Evolutionary conservation across 2,113 vertebrate species (phyloP), one percentile per base, ranked within the genome.

Genomic region (Mystacornis crossleyi): DNA sequence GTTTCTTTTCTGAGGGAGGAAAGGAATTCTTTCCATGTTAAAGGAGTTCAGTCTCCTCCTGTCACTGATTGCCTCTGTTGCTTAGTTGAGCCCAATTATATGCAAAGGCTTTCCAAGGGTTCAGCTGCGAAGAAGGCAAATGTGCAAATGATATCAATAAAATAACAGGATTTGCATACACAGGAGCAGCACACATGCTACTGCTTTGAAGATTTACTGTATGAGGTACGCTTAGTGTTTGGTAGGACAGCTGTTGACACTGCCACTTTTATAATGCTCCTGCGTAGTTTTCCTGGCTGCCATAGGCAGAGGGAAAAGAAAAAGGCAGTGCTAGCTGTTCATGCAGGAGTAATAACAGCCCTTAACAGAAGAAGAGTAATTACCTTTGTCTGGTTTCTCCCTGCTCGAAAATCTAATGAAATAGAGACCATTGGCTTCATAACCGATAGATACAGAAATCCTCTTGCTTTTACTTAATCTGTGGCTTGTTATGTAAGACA

Each of bases 321-420:
- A 98, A 97, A 89, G 97, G 95, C 96, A 92, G 94, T 57, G 85
- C 85, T 97, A 96, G 96, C 90, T 95, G 80, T 95, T 97, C 87
- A 70, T 87, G 95, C 94, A 96, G 97, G 91, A 96, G 86, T 97
- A 98, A 97, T 97, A 94, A 97, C 65, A 97, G 93, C 86, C 95
- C 95, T 96, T 95, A 97, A 94, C 90, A 95, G 96, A 97, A 94
- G 93, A 97, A 97, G 96, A 97, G 95, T 95, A 97, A 97, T 98
- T 97, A 97, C 97, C 95, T 98, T 98, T 96, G 96, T 97, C 95
- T 98, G 92, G 74, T 89, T 97, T 94, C 94, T 93, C 79, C 89
- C 80, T 90, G 90, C 85, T 89, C 11, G 75, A 89, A 95, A 96
- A 93, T 51, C 67, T 89, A 81, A 71, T 86, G 81, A 96, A 96